Conservation (phyloP, 1,140 invertebrate species). For the Tigriopus japonicus region DNA sequence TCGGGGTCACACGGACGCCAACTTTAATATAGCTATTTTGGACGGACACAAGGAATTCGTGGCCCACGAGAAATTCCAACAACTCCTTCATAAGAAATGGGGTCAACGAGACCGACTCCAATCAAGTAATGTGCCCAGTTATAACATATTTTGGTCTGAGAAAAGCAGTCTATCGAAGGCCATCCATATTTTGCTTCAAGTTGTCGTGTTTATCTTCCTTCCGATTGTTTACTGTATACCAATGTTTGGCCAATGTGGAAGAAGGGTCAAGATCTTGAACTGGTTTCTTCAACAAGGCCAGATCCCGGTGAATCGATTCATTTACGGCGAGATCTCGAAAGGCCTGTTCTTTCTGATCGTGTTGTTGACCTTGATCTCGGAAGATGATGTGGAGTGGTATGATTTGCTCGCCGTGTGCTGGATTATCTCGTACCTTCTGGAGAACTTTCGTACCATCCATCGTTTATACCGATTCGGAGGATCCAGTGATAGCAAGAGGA, state of each 20-base stretch:
- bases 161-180: neutral
- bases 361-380: neutral
- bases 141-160: slow-evolving; percentile 13
- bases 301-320: slow-evolving; percentile 10
- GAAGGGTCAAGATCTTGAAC: neutral
- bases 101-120: slow-evolving; percentile 10
- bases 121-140: neutral
- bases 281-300: slow-evolving; percentile 2
- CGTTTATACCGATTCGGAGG: slow-evolving; percentile 3
- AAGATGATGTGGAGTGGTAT: slow-evolving; percentile 6
- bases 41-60: slow-evolving; percentile 14
- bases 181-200: slow-evolving; percentile 7
- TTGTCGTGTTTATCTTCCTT: neutral
- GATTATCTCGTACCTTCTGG: slow-evolving; percentile 7
- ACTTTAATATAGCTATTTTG: slow-evolving; percentile 13
- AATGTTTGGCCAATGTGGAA: neutral
- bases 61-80: slow-evolving; percentile 14
- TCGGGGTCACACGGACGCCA: slow-evolving; percentile 8
- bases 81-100: slow-evolving; percentile 13
- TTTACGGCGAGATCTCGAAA: slow-evolving; percentile 12
- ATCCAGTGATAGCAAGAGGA: neutral
- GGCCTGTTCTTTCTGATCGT: slow-evolving; percentile 6
- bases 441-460: slow-evolving; percentile 8
- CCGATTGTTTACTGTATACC: slow-evolving; percentile 3
- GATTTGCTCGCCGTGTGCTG: neutral